These are phyloP conservation scores for Bombyx mandarina DNA, from an alignment of 1,140 invertebrate species.

Conservation along the genomic window DNA sequence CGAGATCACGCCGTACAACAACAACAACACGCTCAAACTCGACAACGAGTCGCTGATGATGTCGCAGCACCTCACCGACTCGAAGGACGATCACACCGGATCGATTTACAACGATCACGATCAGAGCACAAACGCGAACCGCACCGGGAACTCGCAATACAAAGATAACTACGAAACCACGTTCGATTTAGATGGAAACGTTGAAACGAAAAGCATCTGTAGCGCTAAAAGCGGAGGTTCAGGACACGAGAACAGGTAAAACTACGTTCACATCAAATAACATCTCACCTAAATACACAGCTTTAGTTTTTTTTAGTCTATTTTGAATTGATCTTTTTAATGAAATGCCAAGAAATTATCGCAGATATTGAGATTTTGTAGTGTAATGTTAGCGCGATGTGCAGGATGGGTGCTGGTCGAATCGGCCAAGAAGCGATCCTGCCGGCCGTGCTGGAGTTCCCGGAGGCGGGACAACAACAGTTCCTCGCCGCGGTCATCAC, in stretches of 20 bases:
- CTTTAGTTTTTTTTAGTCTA: too few relatives aligned
- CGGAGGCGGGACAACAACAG: constrained; percentile 93
- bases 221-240: constrained; percentile 77
- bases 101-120: constrained; percentile 52
- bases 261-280: too few relatives aligned
- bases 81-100: constrained; percentile 51
- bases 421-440: constrained; percentile 88
- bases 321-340: not conserved
- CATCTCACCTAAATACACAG: too few relatives aligned
- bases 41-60: constrained; percentile 63
- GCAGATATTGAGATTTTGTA: not conserved
- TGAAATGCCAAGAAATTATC: not conserved
- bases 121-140: constrained; percentile 25
- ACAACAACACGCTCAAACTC: constrained; percentile 64
- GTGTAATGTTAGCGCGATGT: constrained; percentile 3
- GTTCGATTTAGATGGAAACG: constrained; percentile 87
- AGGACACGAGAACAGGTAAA: constrained; percentile 77
- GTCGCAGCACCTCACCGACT: constrained; percentile 55
- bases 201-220: constrained; percentile 80
- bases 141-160: constrained; percentile 46
- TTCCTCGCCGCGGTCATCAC: constrained; percentile 90
- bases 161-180: constrained; percentile 86
- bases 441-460: constrained; percentile 94
- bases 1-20: constrained; percentile 54
- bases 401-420: constrained; percentile 17